Evolutionary conservation across 2,113 vertebrate species (phyloP).

Genomic region (Rhabdornis inornatus): DNA sequence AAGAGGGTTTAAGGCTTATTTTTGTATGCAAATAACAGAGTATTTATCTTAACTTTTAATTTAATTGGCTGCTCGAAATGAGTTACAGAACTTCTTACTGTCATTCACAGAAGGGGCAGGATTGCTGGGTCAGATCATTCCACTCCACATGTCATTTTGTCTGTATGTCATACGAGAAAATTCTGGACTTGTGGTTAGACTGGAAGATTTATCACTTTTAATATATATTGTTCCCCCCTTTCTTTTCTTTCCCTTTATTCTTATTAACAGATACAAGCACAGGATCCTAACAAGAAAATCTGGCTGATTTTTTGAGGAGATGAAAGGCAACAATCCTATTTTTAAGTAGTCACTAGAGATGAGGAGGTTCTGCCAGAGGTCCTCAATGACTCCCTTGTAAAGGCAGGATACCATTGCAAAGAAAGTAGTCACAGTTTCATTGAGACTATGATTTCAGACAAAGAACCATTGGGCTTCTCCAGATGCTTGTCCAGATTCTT

Average conservation of each 20-base stretch:
- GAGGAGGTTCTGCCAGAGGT: neutral
- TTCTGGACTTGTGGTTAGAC: neutral
- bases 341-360: neutral
- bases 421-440: neutral
- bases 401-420: neutral
- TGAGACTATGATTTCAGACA: neutral
- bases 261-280: neutral
- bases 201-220: neutral
- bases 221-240: neutral
- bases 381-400: neutral
- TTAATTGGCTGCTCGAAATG: neutral
- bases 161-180: neutral
- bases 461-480: neutral
- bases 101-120: neutral
- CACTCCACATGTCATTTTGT: neutral
- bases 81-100: neutral
- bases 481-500: neutral
- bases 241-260: neutral
- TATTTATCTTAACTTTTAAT: neutral
- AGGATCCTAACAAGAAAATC: neutral
- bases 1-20: neutral
- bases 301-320: neutral
- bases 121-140: neutral
- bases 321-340: neutral
- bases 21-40: neutral